Percentiles rank a stretch among this genome's conserved stretches.
These are phyloP conservation scores for Agrochola litura DNA, from an alignment of 2,888 invertebrate species.

Conservation along the genomic window DNA sequence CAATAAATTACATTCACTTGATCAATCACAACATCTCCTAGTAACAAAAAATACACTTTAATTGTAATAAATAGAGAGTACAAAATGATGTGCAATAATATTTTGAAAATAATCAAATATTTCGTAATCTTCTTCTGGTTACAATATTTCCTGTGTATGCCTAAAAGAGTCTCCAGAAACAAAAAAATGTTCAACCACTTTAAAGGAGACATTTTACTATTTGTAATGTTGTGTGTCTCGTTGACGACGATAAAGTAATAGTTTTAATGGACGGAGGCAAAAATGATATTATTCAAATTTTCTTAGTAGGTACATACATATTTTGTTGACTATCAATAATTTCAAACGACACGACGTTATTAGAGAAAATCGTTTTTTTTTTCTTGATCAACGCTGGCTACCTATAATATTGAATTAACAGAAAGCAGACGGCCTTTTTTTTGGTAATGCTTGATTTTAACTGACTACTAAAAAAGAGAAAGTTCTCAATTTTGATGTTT, in stretches of 20 bases:
- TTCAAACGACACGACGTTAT: background rate
- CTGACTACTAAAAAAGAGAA: too few relatives aligned
- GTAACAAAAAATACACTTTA: conserved; percentile 13
- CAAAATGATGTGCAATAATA: background rate
- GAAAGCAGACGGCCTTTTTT: background rate
- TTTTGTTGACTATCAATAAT: background rate
- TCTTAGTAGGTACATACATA: background rate
- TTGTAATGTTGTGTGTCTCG: background rate
- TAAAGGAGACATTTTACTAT: conserved; percentile 12
- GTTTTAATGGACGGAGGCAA: background rate
- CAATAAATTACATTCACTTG: background rate
- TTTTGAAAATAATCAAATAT: conserved; percentile 6
- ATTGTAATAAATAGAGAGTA: background rate
- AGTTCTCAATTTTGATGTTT: too few relatives aligned
- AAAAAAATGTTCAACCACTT: conserved; percentile 20
- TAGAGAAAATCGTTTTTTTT: background rate
- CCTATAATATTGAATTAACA: background rate
- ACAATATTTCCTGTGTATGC: conserved; percentile 25
- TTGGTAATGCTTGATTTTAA: background rate
- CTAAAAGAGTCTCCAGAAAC: conserved; percentile 14
- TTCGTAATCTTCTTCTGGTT: background rate
- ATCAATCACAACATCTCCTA: background rate
- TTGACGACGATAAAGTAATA: background rate
- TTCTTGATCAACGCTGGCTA: background rate
- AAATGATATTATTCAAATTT: background rate